phyloP scores from a whole-genome alignment of 2,888 invertebrate genomes.

The Apoda limacodes region DNA sequence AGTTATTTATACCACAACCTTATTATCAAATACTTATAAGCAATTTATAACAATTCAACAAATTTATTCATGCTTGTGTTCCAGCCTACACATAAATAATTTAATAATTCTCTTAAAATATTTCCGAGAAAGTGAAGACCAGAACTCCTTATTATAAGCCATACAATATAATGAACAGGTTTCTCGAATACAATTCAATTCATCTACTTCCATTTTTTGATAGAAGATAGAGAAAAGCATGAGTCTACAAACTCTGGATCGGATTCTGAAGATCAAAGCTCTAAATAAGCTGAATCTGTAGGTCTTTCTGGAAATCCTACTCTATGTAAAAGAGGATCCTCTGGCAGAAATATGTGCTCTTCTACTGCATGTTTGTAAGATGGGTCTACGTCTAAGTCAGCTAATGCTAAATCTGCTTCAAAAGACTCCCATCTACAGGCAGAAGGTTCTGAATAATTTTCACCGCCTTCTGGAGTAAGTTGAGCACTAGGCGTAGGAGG shows the following conservation, averaged over 20 bases:
- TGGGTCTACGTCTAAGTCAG: conserved; percentile 72
- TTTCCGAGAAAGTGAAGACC: conserved; percentile 37
- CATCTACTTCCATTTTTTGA: conserved; percentile 37
- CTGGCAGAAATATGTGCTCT: conserved; percentile 71
- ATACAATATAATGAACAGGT: conserved; percentile 13
- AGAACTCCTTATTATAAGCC: conserved; percentile 21
- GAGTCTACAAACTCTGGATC: conserved; percentile 53
- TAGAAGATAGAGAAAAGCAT: conserved; percentile 39
- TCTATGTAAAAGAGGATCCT: conserved; percentile 67
- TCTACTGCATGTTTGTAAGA: conserved; percentile 73
- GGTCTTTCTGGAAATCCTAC: conserved; percentile 66
- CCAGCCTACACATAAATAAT: too few relatives aligned
- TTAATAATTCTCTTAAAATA: too few relatives aligned
- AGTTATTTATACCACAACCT: conserved; percentile 63
- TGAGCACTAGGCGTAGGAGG: conserved; percentile 67
- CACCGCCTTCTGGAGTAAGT: conserved; percentile 67
- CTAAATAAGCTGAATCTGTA: conserved; percentile 67
- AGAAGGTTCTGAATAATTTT: conserved; percentile 49
- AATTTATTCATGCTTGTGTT: too few relatives aligned
- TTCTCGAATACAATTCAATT: conserved; percentile 14
- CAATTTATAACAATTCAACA: conserved; percentile 60
- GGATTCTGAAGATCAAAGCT: conserved; percentile 64
- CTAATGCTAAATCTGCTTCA: conserved; percentile 72
- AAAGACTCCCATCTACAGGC: conserved; percentile 74
- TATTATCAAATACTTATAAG: conserved; percentile 39